Conservation (phyloP, 2,797 vertebrate species). For the Tadarida brasiliensis region DNA sequence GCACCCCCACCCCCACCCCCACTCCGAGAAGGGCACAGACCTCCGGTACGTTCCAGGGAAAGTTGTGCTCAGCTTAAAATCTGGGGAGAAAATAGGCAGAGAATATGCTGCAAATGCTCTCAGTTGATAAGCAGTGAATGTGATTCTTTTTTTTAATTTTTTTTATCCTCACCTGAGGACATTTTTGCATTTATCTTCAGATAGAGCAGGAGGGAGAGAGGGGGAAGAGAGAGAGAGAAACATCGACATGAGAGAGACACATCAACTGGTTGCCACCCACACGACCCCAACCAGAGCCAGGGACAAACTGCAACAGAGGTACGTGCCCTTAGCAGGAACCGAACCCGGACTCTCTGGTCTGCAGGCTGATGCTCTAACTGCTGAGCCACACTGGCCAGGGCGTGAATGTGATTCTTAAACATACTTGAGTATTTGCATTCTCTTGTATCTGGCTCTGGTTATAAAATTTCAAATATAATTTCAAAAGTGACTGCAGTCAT, state of each 20-base stretch:
- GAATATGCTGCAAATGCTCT: background rate
- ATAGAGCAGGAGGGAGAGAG: background rate
- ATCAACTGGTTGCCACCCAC: background rate
- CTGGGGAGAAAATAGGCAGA: background rate
- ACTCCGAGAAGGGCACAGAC: background rate
- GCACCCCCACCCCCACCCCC: too few species aligned
- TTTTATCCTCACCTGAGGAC: background rate
- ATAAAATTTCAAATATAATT: constrained; percentile 39
- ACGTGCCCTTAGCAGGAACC: background rate
- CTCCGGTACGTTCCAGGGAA: background rate
- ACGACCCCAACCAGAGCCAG: background rate
- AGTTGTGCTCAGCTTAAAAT: background rate
- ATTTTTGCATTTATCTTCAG: background rate
- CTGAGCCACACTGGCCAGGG: background rate
- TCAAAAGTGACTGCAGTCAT: background rate
- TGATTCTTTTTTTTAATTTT: background rate
- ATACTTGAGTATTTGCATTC: background rate
- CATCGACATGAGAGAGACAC: background rate
- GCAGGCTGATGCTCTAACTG: background rate
- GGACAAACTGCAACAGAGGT: background rate
- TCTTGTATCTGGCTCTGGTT: background rate
- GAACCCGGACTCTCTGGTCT: background rate
- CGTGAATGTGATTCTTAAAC: background rate
- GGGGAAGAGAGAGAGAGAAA: background rate
- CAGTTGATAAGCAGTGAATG: background rate